Base-by-base conservation (phyloP, 37 sponge, comb jelly and placozoan genomes). In the Petrosia ficiformis region DNA sequence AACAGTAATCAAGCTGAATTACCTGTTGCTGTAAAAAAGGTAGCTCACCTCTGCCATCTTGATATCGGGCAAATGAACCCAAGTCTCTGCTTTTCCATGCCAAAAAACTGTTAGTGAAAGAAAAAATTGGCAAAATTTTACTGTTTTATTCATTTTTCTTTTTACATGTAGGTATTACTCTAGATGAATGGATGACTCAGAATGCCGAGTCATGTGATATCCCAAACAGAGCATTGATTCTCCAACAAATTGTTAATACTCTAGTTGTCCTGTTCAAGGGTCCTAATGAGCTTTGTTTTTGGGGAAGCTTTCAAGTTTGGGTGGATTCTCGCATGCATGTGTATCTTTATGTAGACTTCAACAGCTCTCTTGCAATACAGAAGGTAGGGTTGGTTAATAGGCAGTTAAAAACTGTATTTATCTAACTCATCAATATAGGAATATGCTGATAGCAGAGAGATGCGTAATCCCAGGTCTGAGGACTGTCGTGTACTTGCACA, bases 191-290 rank as follows among this genome's bases (percentile, higher is more conserved):
- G 82, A 39, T 65, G 21, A 14, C 28, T 33, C 29, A 28, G 16
- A 64, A 65, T 8, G 29, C 54, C 16, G 16, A 16, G 10, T 48
- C n/a, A n/a, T n/a, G 16, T 2, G 84, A 84, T 48, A 40, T 84
- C 33, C 61, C 48, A 16, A 78, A 71, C 41, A 16, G 84, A 1
- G 63, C 54, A 32, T 38, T 84, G 21, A 32, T 84, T 19, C 68
- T 84, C n/a, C 84, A 84, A 73, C 78, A 84, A 52, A 32, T 84
- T 11, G 11, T 72, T 54, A 84, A 84, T 63, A 71, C 77, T 24
- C 72, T 84, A 28, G 77, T 72, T 48, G 32, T 4, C 30, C 59
- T 84, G 39, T 77, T 75, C 67, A 63, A 71, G 2, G 40, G 38
- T 14, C 30, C 29, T 44, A 34, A 3, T 1, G 69, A 74, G 44